Evolutionary conservation across 1,140 invertebrate species (phyloP).

Genomic region (Drosophila sp.): DNA sequence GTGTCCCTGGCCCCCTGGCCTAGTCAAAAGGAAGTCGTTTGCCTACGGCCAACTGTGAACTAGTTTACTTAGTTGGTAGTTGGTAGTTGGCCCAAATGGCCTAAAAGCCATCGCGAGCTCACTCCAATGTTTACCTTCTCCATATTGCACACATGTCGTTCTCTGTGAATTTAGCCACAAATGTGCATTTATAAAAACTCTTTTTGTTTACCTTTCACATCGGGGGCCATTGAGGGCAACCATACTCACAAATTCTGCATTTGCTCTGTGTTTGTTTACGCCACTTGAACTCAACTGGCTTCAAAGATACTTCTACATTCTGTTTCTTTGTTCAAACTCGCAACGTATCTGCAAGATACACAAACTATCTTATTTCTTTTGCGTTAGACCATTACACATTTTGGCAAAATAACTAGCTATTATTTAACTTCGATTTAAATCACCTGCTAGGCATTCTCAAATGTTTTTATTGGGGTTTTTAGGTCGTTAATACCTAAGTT

Average conservation of each 20-base stretch:
- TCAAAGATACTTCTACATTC: conserved; percentile 5
- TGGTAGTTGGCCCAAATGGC: conserved; percentile 8
- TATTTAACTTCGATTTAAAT: too few relatives aligned
- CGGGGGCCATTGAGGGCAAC: conserved; percentile 36
- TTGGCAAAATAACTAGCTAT: too few relatives aligned
- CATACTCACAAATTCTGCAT: conserved; percentile 13
- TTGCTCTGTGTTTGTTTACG: conserved; percentile 36
- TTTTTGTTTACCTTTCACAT: conserved; percentile 74
- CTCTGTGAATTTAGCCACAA: neutral
- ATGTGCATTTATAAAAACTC: conserved; percentile 60
- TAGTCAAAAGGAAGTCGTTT: conserved; percentile 49
- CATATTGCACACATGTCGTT: neutral
- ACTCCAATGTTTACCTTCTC: conserved; percentile 6
- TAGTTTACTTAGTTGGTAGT: conserved; percentile 25
- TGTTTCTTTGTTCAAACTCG: neutral
- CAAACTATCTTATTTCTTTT: conserved; percentile 7
- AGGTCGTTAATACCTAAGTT: too few relatives aligned
- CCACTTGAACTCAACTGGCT: conserved; percentile 12
- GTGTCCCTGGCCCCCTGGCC: conserved; percentile 17
- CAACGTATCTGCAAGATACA: conserved; percentile 27
- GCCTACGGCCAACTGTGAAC: conserved; percentile 19
- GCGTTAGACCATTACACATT: neutral
- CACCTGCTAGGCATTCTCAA: too few relatives aligned
- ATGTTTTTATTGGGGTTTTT: too few relatives aligned
- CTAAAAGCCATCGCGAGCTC: conserved; percentile 19